Evolutionary conservation across 2,888 invertebrate genomes (phyloP).

Genomic region (Graphium colonna): DNA sequence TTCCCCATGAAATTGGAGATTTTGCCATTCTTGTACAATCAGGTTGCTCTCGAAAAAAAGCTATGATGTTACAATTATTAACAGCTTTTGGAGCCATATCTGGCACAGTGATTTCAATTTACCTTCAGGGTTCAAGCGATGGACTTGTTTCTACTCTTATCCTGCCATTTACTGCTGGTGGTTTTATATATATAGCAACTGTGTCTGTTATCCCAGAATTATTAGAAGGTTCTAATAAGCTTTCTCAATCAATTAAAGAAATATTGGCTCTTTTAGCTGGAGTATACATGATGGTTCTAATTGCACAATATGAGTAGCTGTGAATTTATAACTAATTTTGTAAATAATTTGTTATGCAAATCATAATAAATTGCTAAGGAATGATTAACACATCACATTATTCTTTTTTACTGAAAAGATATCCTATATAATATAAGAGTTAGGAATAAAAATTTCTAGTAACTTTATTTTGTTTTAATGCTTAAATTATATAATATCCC

Average conservation of each 20-base stretch:
- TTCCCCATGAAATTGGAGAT: conserved; percentile 99
- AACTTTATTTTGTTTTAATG: background rate
- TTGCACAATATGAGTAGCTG: conserved; percentile 84
- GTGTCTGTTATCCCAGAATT: conserved; percentile 99
- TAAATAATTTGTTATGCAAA: conserved; percentile 27
- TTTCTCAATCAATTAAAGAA: conserved; percentile 95
- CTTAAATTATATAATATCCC: background rate
- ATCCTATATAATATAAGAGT: background rate
- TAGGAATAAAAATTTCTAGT: conserved; percentile 1
- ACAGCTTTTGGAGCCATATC: conserved; percentile 97
- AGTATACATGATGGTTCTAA: conserved; percentile 97
- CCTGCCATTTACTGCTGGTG: conserved; percentile 98
- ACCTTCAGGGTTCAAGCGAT: conserved; percentile 86
- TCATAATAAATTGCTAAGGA: conserved; percentile 22
- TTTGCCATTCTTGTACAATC: conserved; percentile 99
- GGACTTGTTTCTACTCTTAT: conserved; percentile 91
- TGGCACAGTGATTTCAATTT: conserved; percentile 93
- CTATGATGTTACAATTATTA: conserved; percentile 95
- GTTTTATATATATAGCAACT: conserved; percentile 99
- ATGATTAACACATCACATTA: conserved; percentile 28
- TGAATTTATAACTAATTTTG: conserved; percentile 16
- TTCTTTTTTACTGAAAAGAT: conserved; percentile 21
- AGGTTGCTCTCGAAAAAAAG: conserved; percentile 95
- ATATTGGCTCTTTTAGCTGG: conserved; percentile 92
- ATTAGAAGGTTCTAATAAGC: conserved; percentile 90